Base-by-base conservation (phyloP, 1,140 invertebrate genomes). In the Copidosoma floridanum region DNA sequence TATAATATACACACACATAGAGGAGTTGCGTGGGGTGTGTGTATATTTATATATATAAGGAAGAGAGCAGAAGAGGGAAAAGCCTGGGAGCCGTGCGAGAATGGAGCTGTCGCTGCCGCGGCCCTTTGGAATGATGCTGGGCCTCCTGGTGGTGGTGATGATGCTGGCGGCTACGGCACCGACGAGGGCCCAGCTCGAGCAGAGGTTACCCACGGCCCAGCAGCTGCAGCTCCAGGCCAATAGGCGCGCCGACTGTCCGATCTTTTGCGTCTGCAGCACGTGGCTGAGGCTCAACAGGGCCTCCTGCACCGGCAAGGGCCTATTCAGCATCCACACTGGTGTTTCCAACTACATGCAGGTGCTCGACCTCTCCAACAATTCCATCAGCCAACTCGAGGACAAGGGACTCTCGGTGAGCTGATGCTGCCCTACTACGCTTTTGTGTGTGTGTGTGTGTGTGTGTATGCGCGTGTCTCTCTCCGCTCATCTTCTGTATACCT, bases 361-460 rank as follows among this genome's bases (percentile, higher is more conserved):
- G 2, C 63, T 79, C 35, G 76, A 80, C 56, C 59, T 79, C 11
- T 76, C 70, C 44, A 72, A 77, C 60, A 80, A 80, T 48, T 71
- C 72, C 10, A 71, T 80, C 61, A 64, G 68, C 12, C 44, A 59
- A 20, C 48, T 80, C n/a, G 60, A 40, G 20, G 63, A 71, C 51
- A 61, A 66, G 21, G 73, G 77, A 38, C 46, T 79, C 1, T 61
- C 65, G 57, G 77, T 77, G 63, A 67, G n/a, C n/a, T n/a, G n/a
- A n/a, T n/a, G 67, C 69, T 44, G 54, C 37, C 37, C 38, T 37
- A 51, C 18, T 14, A 23, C 43, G 1, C 12, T 4, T n/a, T n/a
- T n/a, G n/a, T n/a, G 59, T 51, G 20, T 27, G 14, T 26, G 14
- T 2, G 6, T 11, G 20, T n/a, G 10, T 56, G 10, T 32, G 29